Base-by-base conservation (phyloP, 1,140 invertebrate genomes). In the Danaus melanippus region DNA sequence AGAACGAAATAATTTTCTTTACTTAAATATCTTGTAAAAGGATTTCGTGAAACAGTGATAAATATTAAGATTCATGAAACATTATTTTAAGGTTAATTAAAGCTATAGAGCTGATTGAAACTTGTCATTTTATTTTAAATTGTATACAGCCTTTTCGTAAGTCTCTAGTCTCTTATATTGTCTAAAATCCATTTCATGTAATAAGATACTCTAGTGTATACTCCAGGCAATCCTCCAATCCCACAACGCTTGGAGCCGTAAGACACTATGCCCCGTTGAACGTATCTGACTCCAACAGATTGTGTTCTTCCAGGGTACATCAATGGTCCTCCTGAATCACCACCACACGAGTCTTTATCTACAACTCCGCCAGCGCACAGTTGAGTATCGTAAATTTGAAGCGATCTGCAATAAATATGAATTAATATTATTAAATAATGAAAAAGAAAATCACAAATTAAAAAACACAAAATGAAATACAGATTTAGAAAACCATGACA, bases 141-240 rank as follows among this genome's bases (percentile, higher is more conserved):
- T 32, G 6, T 32, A 32, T 32, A 32, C 21, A 32, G 48, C 21
- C 17, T 15, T 17, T 15, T 49, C 8, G 42, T 4, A 51, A 42
- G 6, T 12, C 12, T 9, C 1, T 12, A 3, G 15, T 56, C 66
- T 21, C 57, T 62, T 11, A 93, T 84, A 53, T 87, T 89, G 48
- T 92, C 81, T 42, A 92, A 69, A 47, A 93, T 91, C 92, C 92
- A 93, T 42, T 91, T 86, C 71, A 92, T 80, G 54, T 91, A 93
- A 53, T 88, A 82, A 0, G 79, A 69, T 0, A 92, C 76, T 10
- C 86, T 84, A 0, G 91, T 91, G 63, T 92, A 93, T 1, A 93
- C 90, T 0, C 90, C 91, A 3, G 92, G 92, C 41, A 78, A 84
- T 1, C 88, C 89, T 12, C 81, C 76, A 0, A 80, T 66, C 0